These are phyloP conservation scores for Lasiommata megera DNA, from an alignment of 2,888 invertebrate species.

Conservation along the genomic window DNA sequence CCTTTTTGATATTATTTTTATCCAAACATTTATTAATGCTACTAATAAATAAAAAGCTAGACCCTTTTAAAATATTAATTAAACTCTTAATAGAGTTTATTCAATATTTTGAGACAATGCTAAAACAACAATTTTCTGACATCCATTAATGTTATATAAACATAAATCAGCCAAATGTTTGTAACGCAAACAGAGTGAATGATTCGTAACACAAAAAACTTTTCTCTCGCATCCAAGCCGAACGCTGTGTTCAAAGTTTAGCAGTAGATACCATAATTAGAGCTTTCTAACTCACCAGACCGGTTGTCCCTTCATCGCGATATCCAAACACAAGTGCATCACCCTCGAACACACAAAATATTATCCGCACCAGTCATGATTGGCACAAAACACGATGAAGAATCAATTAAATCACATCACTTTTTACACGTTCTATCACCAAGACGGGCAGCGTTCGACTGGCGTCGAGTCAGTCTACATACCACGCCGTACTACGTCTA, in stretches of 20 bases:
- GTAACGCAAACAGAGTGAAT: slow-evolving; percentile 2
- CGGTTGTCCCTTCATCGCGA: slow-evolving; percentile 77
- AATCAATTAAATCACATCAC: slow-evolving; percentile 43
- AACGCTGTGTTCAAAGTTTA: slow-evolving; percentile 18
- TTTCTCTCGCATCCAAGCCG: slow-evolving; percentile 14
- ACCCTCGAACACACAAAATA: slow-evolving; percentile 61
- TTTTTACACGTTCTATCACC: slow-evolving; percentile 43
- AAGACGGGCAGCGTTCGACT: slow-evolving; percentile 56
- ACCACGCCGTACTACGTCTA: slow-evolving; percentile 21
- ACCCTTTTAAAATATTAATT: no score
- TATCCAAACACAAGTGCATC: slow-evolving; percentile 65
- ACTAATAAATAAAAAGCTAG: no score
- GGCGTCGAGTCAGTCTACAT: slow-evolving; percentile 36
- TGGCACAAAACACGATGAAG: slow-evolving; percentile 65
- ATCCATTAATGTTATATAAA: not conserved
- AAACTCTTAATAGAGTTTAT: no score
- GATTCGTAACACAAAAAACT: slow-evolving; percentile 3
- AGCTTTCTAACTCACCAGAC: slow-evolving; percentile 74
- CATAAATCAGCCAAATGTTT: slow-evolving; percentile 1
- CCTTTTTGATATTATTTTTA: no score
- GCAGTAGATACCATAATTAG: slow-evolving; percentile 1
- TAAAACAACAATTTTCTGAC: not conserved
- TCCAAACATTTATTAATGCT: no score
- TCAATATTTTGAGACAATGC: not conserved
- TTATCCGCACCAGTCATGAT: slow-evolving; percentile 67